phyloP scores from a whole-genome alignment of 2,888 invertebrate species.

The Sinodicranocentrus sp. region DNA sequence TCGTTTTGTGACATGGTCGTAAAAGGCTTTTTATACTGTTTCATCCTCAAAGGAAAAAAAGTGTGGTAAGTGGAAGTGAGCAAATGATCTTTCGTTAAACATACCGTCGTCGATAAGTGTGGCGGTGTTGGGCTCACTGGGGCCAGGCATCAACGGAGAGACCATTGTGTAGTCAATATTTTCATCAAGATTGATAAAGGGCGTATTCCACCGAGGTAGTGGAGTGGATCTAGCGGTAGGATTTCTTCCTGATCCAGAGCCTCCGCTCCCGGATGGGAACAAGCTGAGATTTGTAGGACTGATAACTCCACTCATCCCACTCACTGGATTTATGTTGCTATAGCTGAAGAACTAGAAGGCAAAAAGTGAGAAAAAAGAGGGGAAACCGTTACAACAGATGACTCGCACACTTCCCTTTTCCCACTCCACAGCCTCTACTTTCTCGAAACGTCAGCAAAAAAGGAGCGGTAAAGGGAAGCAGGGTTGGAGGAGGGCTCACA shows the following conservation, averaged over 20 bases:
- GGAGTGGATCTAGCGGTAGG: conserved; percentile 81
- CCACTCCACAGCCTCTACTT: not conserved
- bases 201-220: conserved; percentile 89
- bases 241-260: conserved; percentile 73
- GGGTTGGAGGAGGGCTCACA: not conserved
- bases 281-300: conserved; percentile 92
- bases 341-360: conserved; percentile 93
- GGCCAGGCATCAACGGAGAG: conserved; percentile 84
- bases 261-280: conserved; percentile 83
- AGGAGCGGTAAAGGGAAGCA: conserved; percentile 20
- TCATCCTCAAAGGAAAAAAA: not conserved
- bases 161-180: conserved; percentile 93
- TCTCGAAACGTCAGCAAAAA: conserved; percentile 8
- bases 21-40: conserved; percentile 17
- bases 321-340: conserved; percentile 90
- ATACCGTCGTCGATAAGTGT: conserved; percentile 90
- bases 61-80: not conserved
- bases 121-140: conserved; percentile 84
- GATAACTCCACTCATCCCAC: conserved; percentile 88
- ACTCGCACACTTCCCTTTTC: conserved; percentile 30
- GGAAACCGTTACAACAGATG: conserved; percentile 53
- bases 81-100: conserved; percentile 62
- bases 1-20: not conserved
- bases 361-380: conserved; percentile 40
- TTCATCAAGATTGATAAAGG: conserved; percentile 94